Base-by-base conservation (phyloP, 2,888 invertebrate genomes). In the Helicoverpa assulta region DNA sequence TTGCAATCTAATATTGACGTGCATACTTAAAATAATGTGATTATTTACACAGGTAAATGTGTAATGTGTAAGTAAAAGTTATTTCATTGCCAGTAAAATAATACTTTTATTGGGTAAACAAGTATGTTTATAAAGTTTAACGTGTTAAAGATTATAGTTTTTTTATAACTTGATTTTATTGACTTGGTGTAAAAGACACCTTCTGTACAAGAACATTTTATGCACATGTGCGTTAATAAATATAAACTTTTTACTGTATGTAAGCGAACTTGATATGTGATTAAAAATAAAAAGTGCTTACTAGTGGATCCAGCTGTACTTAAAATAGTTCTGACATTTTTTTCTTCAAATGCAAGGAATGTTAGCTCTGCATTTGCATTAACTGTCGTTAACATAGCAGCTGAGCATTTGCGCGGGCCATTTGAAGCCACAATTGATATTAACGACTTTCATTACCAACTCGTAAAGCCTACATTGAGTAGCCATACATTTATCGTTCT, bases 401-500 rank as follows among this genome's bases (percentile, higher is more conserved):
- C 29, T 21, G 26, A 40, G 63, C 33, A 47, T 43, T 58, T 62
- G 43, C 56, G 52, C 58, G 52, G 67, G 50, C 16, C 40, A 12
- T 62, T 62, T 43, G 21, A 60, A 43, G 51, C 63, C 26, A 55
- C 40, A 55, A 64, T 60, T 64, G 8, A 67, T 51, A 58, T 67
- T 63, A 63, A 73, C 60, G 60, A 58, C 14, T 47, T 29, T 64
- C 67, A 77, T 79, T 78, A 77, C 37, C 33, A 37, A 50, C 63
- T 76, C 33, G 60, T 60, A 26, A 73, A 67, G 50, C 16, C 59
- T 74, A 60, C 63, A 55, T 73, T 74, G 61, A 69, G 75, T 75
- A 83, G 76, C 66, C 58, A 75, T 70, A 65, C 72, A 78, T 33
- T 26, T 64, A 61, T 71, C 76, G 33, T 73, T 62, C 71, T 82